phyloP scores from a whole-genome alignment of 2,113 vertebrate genomes.

The Nesoenas mayeri region DNA sequence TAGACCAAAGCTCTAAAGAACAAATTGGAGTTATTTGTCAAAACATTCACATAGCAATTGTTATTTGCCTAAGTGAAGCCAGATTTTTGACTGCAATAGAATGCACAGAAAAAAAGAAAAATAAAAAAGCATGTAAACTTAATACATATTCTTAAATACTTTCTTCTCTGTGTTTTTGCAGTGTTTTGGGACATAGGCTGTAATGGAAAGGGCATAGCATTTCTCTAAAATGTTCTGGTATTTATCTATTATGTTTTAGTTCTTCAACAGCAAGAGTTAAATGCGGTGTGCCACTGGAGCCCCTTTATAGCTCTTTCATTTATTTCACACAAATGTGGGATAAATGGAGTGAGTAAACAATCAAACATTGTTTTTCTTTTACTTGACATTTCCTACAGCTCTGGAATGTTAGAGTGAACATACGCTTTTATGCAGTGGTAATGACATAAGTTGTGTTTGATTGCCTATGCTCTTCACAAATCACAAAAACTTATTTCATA shows the following conservation, averaged over 20 bases:
- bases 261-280: slow-evolving; percentile 15
- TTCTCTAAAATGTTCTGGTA: not conserved
- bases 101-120: not conserved
- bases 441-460: slow-evolving; percentile 30
- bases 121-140: not conserved
- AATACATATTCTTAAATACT: not conserved
- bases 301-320: not conserved
- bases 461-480: slow-evolving; percentile 38
- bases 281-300: not conserved
- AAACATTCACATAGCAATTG: not conserved
- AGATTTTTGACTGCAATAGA: not conserved
- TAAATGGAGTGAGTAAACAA: slow-evolving; percentile 38
- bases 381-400: not conserved
- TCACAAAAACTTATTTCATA: slow-evolving; percentile 45
- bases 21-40: not conserved
- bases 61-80: not conserved
- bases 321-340: not conserved
- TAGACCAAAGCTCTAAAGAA: not conserved
- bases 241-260: not conserved
- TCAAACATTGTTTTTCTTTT: not conserved
- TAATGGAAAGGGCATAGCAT: not conserved
- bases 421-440: not conserved
- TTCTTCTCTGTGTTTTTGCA: not conserved
- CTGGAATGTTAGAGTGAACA: not conserved
- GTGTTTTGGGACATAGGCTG: not conserved